phyloP scores from a whole-genome alignment of 2,888 invertebrate species.

The Argyresthia goedartella region DNA sequence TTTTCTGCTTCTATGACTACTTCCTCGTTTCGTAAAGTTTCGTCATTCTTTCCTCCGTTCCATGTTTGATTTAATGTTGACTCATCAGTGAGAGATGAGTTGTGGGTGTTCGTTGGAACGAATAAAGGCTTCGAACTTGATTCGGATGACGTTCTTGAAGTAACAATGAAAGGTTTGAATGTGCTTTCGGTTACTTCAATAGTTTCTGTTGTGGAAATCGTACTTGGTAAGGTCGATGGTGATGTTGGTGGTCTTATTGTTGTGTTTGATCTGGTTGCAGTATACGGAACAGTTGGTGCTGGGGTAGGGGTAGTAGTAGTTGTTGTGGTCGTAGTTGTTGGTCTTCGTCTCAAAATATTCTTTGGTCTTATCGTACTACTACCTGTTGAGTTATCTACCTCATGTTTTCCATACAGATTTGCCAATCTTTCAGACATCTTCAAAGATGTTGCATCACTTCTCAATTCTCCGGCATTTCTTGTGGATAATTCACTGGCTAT shows the following conservation, averaged over 20 bases:
- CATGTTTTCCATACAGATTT: constrained; percentile 34
- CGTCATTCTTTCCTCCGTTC: constrained; percentile 16
- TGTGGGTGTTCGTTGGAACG: constrained; percentile 23
- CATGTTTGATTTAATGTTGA: constrained; percentile 17
- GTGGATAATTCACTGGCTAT: constrained; percentile 31
- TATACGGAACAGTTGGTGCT: constrained; percentile 14
- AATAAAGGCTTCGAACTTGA: constrained; percentile 36
- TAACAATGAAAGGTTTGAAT: constrained; percentile 41
- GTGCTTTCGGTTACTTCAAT: constrained; percentile 25
- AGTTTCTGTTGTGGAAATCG: constrained; percentile 13
- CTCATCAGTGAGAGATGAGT: constrained; percentile 19
- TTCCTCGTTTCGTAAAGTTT: constrained; percentile 49
- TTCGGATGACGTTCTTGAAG: constrained; percentile 58
- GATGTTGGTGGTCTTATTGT: constrained; percentile 11
- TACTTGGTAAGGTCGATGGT: constrained; percentile 14
- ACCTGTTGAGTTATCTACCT: constrained; percentile 27
- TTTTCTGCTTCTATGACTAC: constrained; percentile 71
- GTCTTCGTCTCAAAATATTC: constrained; percentile 47
- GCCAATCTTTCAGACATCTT: constrained; percentile 39
- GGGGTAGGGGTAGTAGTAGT: constrained; percentile 24
- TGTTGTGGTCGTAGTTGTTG: constrained; percentile 47
- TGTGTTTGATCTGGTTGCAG: constrained; percentile 15
- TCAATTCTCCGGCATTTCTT: constrained; percentile 20
- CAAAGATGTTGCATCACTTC: constrained; percentile 26
- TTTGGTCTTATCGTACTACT: constrained; percentile 36